Evolutionary conservation across 2,113 vertebrate genomes (phyloP).

Genomic region (Xenopus borealis): DNA sequence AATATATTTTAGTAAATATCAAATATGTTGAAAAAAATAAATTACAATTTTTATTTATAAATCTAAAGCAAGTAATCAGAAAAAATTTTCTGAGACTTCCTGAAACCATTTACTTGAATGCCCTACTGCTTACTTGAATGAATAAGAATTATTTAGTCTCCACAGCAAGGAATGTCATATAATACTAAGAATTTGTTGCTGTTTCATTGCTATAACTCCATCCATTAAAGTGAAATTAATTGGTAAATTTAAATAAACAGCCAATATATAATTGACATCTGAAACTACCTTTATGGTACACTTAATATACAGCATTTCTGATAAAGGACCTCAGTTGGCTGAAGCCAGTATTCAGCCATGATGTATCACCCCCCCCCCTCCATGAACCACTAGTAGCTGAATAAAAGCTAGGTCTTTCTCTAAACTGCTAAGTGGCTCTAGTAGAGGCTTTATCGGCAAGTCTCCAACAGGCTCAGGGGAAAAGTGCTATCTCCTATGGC

Average conservation of each 20-base stretch:
- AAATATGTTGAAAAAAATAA: no score
- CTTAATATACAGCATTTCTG: slow-evolving; percentile 65
- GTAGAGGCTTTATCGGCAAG: slow-evolving; percentile 79
- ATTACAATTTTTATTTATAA: no score
- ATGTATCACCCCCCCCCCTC: slow-evolving; percentile 72
- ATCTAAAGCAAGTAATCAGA: no score
- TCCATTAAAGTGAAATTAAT: neutral
- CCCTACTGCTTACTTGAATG: no score
- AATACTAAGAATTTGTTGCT: no score
- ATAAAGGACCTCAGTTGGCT: slow-evolving; percentile 59
- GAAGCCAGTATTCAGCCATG: slow-evolving; percentile 57
- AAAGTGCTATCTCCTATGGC: slow-evolving; percentile 80
- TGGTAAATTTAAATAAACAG: neutral
- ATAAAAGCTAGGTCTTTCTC: slow-evolving; percentile 73
- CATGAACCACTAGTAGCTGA: slow-evolving; percentile 75
- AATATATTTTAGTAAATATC: no score
- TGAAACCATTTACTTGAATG: no score
- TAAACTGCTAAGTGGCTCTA: slow-evolving; percentile 88
- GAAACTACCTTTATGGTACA: slow-evolving; percentile 5
- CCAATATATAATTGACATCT: slow-evolving; percentile 4
- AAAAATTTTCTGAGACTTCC: no score
- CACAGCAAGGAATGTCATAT: no score
- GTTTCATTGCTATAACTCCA: no score
- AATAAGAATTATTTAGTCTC: no score
- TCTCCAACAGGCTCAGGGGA: slow-evolving; percentile 84